Evolutionary conservation across 2,797 vertebrate species (phyloP), one percentile per base, ranked within the genome.

Genomic region (Amblyraja radiata): DNA sequence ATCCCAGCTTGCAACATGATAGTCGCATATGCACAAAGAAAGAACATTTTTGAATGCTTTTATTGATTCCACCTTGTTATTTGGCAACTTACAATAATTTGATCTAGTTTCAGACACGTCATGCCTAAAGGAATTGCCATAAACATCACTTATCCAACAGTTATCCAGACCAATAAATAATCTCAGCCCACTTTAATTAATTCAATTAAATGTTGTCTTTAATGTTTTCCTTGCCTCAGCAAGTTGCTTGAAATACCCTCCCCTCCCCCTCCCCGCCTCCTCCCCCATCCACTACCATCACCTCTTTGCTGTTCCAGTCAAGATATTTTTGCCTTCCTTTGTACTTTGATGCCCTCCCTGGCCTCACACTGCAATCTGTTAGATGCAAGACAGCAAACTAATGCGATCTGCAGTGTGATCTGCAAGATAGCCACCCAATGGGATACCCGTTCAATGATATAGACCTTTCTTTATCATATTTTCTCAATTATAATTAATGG

Each of bases 111-210:
- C 90, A 46, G 32, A 32, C 32, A 0, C 32, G 68, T 54, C 90
- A 91, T 46, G 61, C n/a, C 6, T 88, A 88, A n/a, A 21, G 11
- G 46, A 83, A 63, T 86, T 32, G 28, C 13, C n/a, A 14, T 86
- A 61, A 28, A 86, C 46, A 25, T 84, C 81, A 84, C 39, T 81
- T 81, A 81, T 81, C 79, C 23, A 46, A 46, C 46, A 83, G 8
- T 77, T 77, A 77, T 77, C 25, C 83, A 86, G 61, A 86, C 13
- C n/a, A 61, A 63, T 86, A 63, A 86, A 65, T 88, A 88, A 88
- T 68, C 32, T 63, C 63, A 88, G 18, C 14, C 14, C 14, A 36
- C 61, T 32, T 32, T 86, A 28, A 13, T n/a, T 65, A 88, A 68
- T 36, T 63, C 61, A 88, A n/a, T 68, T 83, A 83, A 1, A 21